A percentile compares a stretch with the other conserved stretches of the same genome.
These are phyloP conservation scores for Ursus arctos DNA, from an alignment of 2,113 vertebrate species.

Conservation along the genomic window DNA sequence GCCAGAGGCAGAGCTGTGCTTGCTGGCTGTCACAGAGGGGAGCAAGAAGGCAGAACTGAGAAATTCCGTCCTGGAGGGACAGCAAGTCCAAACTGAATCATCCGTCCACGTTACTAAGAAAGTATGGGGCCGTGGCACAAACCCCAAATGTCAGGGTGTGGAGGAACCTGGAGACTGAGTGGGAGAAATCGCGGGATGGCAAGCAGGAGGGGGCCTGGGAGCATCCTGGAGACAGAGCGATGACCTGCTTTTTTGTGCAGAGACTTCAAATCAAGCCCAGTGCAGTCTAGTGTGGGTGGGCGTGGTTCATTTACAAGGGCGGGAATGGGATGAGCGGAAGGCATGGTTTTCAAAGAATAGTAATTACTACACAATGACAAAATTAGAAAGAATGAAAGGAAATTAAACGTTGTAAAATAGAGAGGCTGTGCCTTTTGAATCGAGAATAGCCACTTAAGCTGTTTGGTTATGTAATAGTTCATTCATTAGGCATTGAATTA, in stretches of 20 bases:
- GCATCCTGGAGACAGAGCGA: not conserved
- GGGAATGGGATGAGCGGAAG: slow-evolving; percentile 46
- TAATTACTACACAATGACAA: slow-evolving; percentile 6
- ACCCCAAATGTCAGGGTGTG: not conserved
- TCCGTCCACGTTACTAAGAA: not conserved
- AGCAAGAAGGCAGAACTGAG: not conserved
- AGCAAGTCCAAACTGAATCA: not conserved
- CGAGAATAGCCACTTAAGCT: slow-evolving; percentile 61
- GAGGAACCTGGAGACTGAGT: not conserved
- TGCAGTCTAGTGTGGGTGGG: not conserved
- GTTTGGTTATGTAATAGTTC: slow-evolving; percentile 46
- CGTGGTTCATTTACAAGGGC: not conserved
- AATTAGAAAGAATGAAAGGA: slow-evolving; percentile 42
- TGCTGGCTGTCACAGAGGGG: not conserved
- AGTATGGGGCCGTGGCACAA: not conserved
- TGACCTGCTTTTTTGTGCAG: not conserved
- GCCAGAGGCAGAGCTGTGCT: not conserved
- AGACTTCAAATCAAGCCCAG: not conserved
- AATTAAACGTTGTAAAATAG: slow-evolving; percentile 27
- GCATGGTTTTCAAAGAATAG: slow-evolving; percentile 38
- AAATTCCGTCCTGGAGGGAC: not conserved
- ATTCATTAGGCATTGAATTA: slow-evolving; percentile 67
- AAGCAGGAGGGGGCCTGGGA: not conserved
- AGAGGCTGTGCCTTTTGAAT: slow-evolving; percentile 57
- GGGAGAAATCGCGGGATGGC: not conserved